phyloP scores from a whole-genome alignment of 2,113 vertebrate species.

The Ophiodon elongatus region DNA sequence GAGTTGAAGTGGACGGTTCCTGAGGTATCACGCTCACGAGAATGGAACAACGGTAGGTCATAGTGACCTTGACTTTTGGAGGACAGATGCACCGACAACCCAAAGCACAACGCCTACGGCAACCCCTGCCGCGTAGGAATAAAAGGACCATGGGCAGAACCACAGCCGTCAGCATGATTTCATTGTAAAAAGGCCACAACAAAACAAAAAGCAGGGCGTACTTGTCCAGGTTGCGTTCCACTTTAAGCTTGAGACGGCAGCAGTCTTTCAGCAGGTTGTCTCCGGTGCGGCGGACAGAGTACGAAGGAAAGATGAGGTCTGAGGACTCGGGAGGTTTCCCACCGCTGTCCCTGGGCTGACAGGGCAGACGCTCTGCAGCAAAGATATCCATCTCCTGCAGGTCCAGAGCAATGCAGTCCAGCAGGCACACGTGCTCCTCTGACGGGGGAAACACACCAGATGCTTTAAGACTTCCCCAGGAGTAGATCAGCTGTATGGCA shows the following conservation, averaged over 20 bases:
- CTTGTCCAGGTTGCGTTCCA: slow-evolving; percentile 98
- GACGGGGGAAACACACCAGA: background rate
- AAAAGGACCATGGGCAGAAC: background rate
- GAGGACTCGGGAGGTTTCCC: slow-evolving; percentile 69
- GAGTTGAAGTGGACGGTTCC: background rate
- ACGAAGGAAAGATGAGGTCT: slow-evolving; percentile 93
- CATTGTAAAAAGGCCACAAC: background rate
- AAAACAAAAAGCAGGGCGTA: slow-evolving; percentile 64
- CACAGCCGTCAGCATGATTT: background rate
- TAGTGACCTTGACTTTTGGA: background rate
- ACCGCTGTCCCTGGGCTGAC: slow-evolving; percentile 75
- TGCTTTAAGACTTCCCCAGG: background rate
- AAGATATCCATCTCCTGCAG: slow-evolving; percentile 98
- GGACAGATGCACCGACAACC: background rate
- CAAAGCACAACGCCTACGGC: too few species aligned
- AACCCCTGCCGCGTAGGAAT: background rate
- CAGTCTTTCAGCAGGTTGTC: slow-evolving; percentile 92
- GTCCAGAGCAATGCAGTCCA: slow-evolving; percentile 95
- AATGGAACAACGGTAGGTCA: background rate
- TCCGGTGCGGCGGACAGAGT: slow-evolving; percentile 89
- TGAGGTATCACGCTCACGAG: too few species aligned
- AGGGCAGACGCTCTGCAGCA: slow-evolving; percentile 87
- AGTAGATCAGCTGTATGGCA: background rate
- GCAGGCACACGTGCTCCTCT: slow-evolving; percentile 92
- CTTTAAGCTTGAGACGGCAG: slow-evolving; percentile 91